Evolutionary conservation across 2,113 vertebrate species (phyloP).

Genomic region (Ailuropoda melanoleuca): DNA sequence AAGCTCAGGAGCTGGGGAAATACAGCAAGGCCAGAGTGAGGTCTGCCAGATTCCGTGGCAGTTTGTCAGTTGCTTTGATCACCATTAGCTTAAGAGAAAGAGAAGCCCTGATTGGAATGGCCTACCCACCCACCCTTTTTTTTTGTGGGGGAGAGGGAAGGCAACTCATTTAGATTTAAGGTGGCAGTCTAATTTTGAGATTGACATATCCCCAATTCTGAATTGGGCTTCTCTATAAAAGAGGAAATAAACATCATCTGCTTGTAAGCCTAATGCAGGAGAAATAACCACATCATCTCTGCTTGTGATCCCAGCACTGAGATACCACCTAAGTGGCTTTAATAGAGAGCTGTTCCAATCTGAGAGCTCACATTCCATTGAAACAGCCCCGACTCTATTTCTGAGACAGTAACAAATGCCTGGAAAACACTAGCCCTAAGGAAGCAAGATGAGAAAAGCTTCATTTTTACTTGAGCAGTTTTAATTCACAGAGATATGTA

Average conservation of each 20-base stretch:
- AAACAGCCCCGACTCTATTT: neutral
- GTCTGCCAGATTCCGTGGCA: constrained; percentile 71
- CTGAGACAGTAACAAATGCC: neutral
- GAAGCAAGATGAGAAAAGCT: neutral
- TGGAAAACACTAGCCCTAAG: neutral
- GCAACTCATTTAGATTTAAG: neutral
- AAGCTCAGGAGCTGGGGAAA: neutral
- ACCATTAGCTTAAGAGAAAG: constrained; percentile 32
- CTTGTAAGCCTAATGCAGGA: neutral
- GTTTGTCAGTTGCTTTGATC: constrained; percentile 77
- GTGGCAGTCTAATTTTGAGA: neutral
- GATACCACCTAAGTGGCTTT: neutral
- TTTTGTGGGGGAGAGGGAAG: neutral
- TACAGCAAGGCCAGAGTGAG: neutral
- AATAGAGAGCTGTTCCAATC: neutral
- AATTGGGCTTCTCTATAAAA: neutral
- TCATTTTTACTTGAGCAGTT: constrained; percentile 15
- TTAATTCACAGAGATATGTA: neutral
- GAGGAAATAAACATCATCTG: neutral
- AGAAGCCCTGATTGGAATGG: constrained; percentile 24
- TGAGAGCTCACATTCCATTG: neutral
- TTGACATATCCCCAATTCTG: neutral
- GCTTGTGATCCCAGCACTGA: neutral
- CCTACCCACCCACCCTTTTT: neutral
- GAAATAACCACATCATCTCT: neutral